Evolutionary conservation across 2,113 vertebrate genomes (phyloP), one percentile per base, ranked within the genome.

Genomic region (Antechinus stuartii): DNA sequence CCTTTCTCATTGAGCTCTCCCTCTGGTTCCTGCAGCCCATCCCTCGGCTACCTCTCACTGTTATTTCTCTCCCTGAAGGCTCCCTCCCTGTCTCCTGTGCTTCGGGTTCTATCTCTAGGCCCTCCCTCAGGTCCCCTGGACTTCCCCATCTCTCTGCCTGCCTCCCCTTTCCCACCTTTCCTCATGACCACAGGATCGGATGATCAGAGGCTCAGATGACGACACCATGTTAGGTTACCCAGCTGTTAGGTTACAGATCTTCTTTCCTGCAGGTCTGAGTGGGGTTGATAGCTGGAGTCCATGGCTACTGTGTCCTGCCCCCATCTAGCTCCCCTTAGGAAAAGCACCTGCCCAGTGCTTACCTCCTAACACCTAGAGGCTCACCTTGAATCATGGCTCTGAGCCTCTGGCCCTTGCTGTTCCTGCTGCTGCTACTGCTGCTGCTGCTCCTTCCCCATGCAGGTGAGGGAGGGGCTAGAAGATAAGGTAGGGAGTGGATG

Each of bases 121-220:
- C 96, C 92, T 56, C 93, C 91, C 1, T 0, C 92, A 9, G 47
- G 30, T 55, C 95, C 92, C 90, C 94, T 50, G 84, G 56, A 55
- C 94, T 94, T 90, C 94, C 55, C 94, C 95, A 91, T 96, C 96
- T 68, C 84, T 93, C 26, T 46, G 91, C 54, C 55, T 56, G 94
- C 92, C 96, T 92, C 91, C 56, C 97, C 96, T 93, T 92, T 54
- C 68, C 95, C 94, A 96, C 89, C 93, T 92, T 96, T 94, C 95
- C 94, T 95, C 49, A 50, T 91, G 97, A 95, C 92, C 93, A 54
- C 96, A 94, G 96, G 97, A 98, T 98, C 98, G 97, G 93, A 94
- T 98, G 95, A 91, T 96, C 97, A 91, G 96, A 94, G 96, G 96
- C 96, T 98, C 97, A 92, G 92, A 96, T 98, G 96, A 97, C 98